Evolutionary conservation across 1,140 invertebrate species (phyloP).

Genomic region (Micrasema minimum): DNA sequence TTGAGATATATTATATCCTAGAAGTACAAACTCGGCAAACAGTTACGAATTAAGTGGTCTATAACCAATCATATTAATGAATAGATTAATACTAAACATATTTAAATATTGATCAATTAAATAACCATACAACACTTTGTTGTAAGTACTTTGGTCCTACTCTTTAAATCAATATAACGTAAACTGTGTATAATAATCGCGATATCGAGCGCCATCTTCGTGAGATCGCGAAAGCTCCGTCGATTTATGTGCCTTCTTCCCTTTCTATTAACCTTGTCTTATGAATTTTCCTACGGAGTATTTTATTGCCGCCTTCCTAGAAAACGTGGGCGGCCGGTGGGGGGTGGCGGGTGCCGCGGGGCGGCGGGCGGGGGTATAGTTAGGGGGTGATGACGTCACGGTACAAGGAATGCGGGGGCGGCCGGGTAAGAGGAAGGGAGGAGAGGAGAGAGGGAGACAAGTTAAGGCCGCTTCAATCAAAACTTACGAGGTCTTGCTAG

Average conservation of each 20-base stretch:
- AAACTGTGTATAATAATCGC: no score
- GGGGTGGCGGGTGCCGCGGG: neutral
- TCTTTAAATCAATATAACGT: no score
- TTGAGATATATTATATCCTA: no score
- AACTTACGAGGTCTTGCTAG: constrained; percentile 31
- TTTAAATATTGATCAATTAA: no score
- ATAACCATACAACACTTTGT: no score
- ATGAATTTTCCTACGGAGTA: constrained; percentile 18
- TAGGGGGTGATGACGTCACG: constrained; percentile 31
- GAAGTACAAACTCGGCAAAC: no score
- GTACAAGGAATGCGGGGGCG: constrained; percentile 7
- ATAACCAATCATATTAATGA: no score
- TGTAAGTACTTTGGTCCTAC: no score
- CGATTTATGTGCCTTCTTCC: constrained; percentile 8
- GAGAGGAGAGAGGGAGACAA: neutral
- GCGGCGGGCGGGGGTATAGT: constrained; percentile 4
- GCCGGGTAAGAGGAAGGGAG: neutral
- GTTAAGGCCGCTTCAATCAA: constrained; percentile 50
- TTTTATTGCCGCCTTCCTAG: constrained; percentile 18
- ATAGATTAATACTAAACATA: no score
- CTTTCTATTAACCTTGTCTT: constrained; percentile 29
- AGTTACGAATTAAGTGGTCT: no score
- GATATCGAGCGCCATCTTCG: no score
- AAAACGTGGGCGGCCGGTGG: neutral
- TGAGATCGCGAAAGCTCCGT: neutral